Evolutionary conservation across 2,888 invertebrate species (phyloP), one percentile per base, ranked within the genome.

Genomic region (Choreutis nemorana): DNA sequence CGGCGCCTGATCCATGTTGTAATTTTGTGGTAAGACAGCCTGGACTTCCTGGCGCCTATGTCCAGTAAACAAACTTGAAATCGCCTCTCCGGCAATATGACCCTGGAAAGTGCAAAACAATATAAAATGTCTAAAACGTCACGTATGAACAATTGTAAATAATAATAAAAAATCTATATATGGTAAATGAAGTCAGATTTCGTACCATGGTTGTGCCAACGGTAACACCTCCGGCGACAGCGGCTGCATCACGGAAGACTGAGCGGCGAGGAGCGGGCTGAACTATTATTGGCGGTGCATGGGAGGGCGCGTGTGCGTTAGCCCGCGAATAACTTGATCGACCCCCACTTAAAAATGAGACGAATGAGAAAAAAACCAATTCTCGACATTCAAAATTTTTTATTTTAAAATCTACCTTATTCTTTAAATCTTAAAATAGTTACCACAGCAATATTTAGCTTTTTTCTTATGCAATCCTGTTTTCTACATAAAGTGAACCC

Each of bases 191-290:
- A 9, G 11, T 23, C 9, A 4, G 10, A 6, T 18, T 18, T 15
- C 82, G 62, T 77, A 90, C 90, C 57, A 96, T 86, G 35, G 97
- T 92, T 0, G 95, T 95, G 35, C 98, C 98, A 32, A 98, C 87
- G 30, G 98, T 97, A 25, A 99, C 98, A 44, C 99, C 98, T 36
- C 97, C 98, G 40, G 98, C 98, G 15, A 98, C 95, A 0, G 97
- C 91, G 14, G 97, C 97, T 87, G 99, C 97, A 67, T 99, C 97
- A 29, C 89, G 89, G 66, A 99, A 87, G 54, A 98, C 86, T 3
- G 97, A 97, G 35, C 87, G 86, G 43, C 87, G 85, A 21, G 83
- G 83, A 28, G 81, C 78, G 6, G 83, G 83, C 11, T 81, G 57
- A 28, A 79, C 61, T 29, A 72, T 30, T 14, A 60, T 41, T 2